These are phyloP conservation scores for Drosophila parthenogenetica DNA, from an alignment of 2,888 invertebrate species.

Conservation along the genomic window DNA sequence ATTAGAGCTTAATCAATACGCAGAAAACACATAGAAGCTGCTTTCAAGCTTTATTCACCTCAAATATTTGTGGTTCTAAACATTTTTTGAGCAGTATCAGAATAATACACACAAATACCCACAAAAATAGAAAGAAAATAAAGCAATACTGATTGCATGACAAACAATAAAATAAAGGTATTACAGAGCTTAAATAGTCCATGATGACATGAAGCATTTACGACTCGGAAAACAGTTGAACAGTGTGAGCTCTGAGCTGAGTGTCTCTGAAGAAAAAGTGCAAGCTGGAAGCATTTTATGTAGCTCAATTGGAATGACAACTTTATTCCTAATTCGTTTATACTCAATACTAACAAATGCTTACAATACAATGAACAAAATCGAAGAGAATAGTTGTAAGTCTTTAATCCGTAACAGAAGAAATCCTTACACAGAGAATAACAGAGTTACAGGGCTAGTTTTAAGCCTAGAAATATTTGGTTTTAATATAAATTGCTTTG, in stretches of 20 bases:
- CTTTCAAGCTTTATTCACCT: too few relatives aligned
- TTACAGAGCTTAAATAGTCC: conserved; percentile 36
- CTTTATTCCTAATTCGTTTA: background rate
- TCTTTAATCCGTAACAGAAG: too few relatives aligned
- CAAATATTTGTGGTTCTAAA: too few relatives aligned
- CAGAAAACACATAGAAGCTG: too few relatives aligned
- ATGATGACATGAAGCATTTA: conserved; percentile 9
- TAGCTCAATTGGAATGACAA: background rate
- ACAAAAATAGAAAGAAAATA: conserved; percentile 21
- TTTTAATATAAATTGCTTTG: too few relatives aligned
- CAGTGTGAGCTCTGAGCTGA: background rate
- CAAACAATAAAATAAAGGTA: conserved; percentile 31
- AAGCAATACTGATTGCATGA: conserved; percentile 10
- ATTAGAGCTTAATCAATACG: conserved; percentile 24
- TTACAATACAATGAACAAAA: too few relatives aligned
- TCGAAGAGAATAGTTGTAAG: too few relatives aligned
- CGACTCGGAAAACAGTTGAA: background rate
- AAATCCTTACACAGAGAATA: too few relatives aligned
- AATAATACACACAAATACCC: background rate
- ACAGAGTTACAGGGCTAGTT: too few relatives aligned
- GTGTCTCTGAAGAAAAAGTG: background rate
- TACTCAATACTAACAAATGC: too few relatives aligned
- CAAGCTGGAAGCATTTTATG: background rate
- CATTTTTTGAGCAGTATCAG: too few relatives aligned
- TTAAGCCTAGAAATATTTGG: too few relatives aligned